Evolutionary conservation across 2,113 vertebrate genomes (phyloP), one percentile per base, ranked within the genome.

Genomic region (Cyprinodon variegatus): DNA sequence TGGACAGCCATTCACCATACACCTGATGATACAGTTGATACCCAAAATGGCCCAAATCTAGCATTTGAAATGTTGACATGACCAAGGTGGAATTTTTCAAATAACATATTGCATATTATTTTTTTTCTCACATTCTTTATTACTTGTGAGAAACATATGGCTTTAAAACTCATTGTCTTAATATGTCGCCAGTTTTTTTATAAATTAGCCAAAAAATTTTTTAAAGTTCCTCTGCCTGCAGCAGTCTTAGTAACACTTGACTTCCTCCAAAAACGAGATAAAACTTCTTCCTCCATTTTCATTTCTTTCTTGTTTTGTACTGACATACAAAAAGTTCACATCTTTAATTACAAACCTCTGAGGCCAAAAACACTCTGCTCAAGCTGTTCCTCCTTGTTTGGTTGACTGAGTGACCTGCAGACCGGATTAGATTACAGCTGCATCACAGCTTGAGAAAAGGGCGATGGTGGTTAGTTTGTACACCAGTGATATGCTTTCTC

Each of bases 341-440:
- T 20, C 63, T 63, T 57, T 36, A 61, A 63, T 59, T 60, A 37
- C 2, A 71, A 65, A 22, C 37, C 64, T 72, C 36, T 46, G 48
- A 66, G 65, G 61, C 53, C 62, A 41, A 63, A 83, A 62, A n/a
- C 8, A 0, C 53, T 76, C 46, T 76, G 59, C 67, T 74, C 65
- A 76, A 78, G 59, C 73, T 83, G 76, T 71, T 74, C 71, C 78
- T 79, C 45, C 48, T 8, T 87, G 88, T 60, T 65, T 79, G 84
- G 67, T 74, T 66, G 41, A 72, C 78, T 68, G 67, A 76, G 72
- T 20, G 80, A 76, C 79, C 66, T 37, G 64, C 66, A 80, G 81
- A 91, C 88, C 89, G 81, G 81, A 92, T 90, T 89, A 89, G 70
- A 71, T 50, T 85, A 77, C 82, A 81, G 72, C 61, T 89, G 80